These are phyloP conservation scores for Remorina albescens DNA, from an alignment of 2,797 vertebrate species.

Conservation along the genomic window DNA sequence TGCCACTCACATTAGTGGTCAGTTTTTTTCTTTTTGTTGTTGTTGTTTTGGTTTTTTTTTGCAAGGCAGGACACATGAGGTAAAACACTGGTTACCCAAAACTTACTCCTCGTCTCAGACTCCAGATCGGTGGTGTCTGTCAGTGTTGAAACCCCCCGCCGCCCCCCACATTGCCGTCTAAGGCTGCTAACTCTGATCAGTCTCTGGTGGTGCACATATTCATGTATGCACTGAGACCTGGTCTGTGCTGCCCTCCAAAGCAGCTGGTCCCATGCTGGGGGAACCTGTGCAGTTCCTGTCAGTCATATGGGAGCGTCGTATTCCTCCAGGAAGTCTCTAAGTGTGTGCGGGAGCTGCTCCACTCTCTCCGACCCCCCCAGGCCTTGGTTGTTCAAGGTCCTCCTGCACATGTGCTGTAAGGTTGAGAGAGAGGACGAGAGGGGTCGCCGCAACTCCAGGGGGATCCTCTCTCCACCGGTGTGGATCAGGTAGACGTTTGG, in stretches of 20 bases:
- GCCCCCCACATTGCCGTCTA: conserved; percentile 30
- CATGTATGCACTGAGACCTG: conserved; percentile 41
- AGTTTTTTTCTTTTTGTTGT: conserved; percentile 22
- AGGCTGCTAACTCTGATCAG: conserved; percentile 53
- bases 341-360: conserved; percentile 88
- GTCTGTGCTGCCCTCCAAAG: conserved; percentile 32
- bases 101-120: conserved; percentile 42
- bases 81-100: conserved; percentile 60
- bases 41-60: neutral
- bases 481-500: conserved; percentile 93
- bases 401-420: conserved; percentile 96
- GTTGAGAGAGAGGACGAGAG: conserved; percentile 91
- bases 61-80: conserved; percentile 54
- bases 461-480: conserved; percentile 92
- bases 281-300: conserved; percentile 46
- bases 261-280: conserved; percentile 42
- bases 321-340: conserved; percentile 94
- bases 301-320: conserved; percentile 95
- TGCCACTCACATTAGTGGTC: conserved; percentile 61
- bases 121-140: conserved; percentile 20
- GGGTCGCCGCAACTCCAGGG: conserved; percentile 91
- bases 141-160: conserved; percentile 42
- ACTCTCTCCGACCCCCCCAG: conserved; percentile 86
- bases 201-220: conserved; percentile 21
- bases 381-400: conserved; percentile 91